Evolutionary conservation across 2,888 invertebrate genomes (phyloP).

Genomic region (Abrostola triplasia): DNA sequence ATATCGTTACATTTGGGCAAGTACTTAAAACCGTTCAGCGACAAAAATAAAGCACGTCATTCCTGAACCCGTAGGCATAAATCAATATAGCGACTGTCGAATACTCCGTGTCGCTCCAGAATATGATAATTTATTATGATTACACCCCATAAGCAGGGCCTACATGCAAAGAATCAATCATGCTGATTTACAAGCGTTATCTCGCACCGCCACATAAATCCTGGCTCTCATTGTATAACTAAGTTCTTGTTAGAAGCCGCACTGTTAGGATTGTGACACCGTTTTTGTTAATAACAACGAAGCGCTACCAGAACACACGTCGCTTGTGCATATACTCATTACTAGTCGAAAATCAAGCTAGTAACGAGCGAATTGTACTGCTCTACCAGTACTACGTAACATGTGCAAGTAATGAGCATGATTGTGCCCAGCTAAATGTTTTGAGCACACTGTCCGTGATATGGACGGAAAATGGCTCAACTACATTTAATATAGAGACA

Average conservation of each 20-base stretch:
- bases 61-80: constrained; percentile 1
- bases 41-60: background rate
- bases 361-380: background rate
- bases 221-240: constrained; percentile 39
- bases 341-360: background rate
- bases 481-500: no score
- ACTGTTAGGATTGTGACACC: constrained; percentile 8
- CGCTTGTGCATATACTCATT: background rate
- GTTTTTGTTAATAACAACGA: constrained; percentile 25
- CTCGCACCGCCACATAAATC: constrained; percentile 46
- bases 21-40: background rate
- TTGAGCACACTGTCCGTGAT: no score
- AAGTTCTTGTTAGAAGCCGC: constrained; percentile 28
- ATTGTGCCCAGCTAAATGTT: no score
- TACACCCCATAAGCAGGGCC: constrained; percentile 27
- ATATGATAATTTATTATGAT: constrained; percentile 52
- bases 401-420: background rate
- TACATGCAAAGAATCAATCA: constrained; percentile 54
- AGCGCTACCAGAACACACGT: background rate
- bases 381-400: background rate
- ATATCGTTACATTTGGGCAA: background rate
- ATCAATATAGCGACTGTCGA: constrained; percentile 35
- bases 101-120: constrained; percentile 15
- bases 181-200: constrained; percentile 40
- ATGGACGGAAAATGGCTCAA: no score